Evolutionary conservation across 2,888 invertebrate genomes (phyloP).

Genomic region (Drosophila heteroneura): DNA sequence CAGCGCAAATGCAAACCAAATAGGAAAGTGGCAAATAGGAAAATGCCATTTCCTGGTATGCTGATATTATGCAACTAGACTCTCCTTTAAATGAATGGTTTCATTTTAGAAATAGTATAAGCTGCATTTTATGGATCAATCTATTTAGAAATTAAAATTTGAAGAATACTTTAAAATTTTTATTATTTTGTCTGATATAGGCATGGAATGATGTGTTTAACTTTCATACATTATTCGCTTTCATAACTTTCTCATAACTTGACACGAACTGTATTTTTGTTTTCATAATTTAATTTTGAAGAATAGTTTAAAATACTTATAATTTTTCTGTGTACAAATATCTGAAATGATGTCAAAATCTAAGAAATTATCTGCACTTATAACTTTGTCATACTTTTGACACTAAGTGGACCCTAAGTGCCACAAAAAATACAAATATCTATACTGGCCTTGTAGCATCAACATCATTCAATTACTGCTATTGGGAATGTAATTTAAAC

Average conservation of each 20-base stretch:
- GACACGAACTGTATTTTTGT: too few species aligned
- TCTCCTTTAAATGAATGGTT: constrained; percentile 3
- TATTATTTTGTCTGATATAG: not conserved
- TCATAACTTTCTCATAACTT: too few species aligned
- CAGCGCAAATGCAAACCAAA: constrained; percentile 14
- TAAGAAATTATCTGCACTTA: not conserved
- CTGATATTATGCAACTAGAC: constrained; percentile 23
- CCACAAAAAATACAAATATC: not conserved
- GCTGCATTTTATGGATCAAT: not conserved
- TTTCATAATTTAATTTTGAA: not conserved
- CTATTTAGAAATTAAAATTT: not conserved
- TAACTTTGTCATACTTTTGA: not conserved
- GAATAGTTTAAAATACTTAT: not conserved
- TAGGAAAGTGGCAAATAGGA: not conserved
- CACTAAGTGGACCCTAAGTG: not conserved
- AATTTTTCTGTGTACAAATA: not conserved
- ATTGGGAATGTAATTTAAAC: constrained; percentile 23
- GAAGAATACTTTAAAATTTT: not conserved
- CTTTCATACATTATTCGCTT: too few species aligned
- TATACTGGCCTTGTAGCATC: not conserved
- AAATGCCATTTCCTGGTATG: constrained; percentile 17
- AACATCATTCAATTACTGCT: constrained; percentile 5
- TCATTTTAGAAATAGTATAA: constrained; percentile 11
- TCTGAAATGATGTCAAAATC: not conserved
- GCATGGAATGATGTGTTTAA: too few species aligned